These are phyloP conservation scores for Eupeodes corollae DNA, from an alignment of 1,140 invertebrate genomes.

Conservation along the genomic window DNA sequence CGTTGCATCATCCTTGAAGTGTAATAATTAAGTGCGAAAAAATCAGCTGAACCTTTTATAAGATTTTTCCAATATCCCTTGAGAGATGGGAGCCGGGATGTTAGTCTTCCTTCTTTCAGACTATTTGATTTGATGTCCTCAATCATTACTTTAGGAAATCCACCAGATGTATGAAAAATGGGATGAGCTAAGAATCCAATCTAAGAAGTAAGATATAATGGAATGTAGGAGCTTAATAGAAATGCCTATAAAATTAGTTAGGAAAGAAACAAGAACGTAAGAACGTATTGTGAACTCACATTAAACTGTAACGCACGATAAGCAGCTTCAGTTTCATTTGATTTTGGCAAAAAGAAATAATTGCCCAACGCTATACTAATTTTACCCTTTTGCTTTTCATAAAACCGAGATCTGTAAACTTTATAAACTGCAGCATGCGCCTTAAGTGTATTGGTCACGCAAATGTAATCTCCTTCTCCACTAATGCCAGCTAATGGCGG, in stretches of 20 bases:
- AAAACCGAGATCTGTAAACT: conserved; percentile 30
- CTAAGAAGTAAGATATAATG: conserved; percentile 32
- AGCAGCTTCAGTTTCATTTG: conserved; percentile 32
- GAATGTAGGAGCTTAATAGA: neutral
- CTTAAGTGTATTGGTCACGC: conserved; percentile 41
- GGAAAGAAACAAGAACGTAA: too few relatives aligned
- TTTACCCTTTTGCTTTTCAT: conserved; percentile 24
- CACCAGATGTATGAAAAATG: conserved; percentile 44
- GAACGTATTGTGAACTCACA: conserved; percentile 16
- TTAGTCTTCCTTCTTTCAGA: conserved; percentile 37
- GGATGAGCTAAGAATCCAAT: conserved; percentile 52
- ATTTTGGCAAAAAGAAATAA: conserved; percentile 39
- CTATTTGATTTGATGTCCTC: conserved; percentile 42
- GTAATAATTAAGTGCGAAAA: conserved; percentile 49
- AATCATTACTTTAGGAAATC: conserved; percentile 50
- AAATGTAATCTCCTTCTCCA: conserved; percentile 39
- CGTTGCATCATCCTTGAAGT: conserved; percentile 36
- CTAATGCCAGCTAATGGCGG: conserved; percentile 33
- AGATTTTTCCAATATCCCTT: conserved; percentile 34
- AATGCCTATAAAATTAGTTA: neutral
- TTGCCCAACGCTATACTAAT: conserved; percentile 43
- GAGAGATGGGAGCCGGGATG: conserved; percentile 42
- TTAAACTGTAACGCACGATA: conserved; percentile 41
- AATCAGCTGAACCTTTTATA: conserved; percentile 42
- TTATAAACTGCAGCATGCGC: conserved; percentile 44